A percentile compares a stretch with the other conserved stretches of the same genome.
Conservation (phyloP, 2,113 vertebrate species). For the Tragelaphus strepsiceros region DNA sequence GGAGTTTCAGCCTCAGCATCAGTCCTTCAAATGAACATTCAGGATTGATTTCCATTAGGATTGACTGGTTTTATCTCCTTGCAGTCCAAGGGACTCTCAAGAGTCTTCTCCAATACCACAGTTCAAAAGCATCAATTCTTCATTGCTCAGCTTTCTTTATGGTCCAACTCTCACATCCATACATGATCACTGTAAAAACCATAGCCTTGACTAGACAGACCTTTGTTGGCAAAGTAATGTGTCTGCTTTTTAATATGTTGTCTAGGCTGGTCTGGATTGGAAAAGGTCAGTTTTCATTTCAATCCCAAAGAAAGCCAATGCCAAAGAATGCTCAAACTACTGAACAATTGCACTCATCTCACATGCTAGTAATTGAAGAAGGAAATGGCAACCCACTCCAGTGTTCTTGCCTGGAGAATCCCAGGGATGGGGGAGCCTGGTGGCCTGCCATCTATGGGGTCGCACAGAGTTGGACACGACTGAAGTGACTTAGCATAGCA, state of each 20-base stretch:
- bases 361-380: background rate
- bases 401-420: too few relatives aligned
- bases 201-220: background rate
- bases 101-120: background rate
- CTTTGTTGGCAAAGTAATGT: background rate
- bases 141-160: background rate
- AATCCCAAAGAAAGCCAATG: too few relatives aligned
- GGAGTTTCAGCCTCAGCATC: background rate
- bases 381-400: too few relatives aligned
- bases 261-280: too few relatives aligned
- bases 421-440: too few relatives aligned
- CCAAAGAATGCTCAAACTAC: too few relatives aligned
- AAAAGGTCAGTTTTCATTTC: too few relatives aligned
- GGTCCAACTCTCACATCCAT: background rate
- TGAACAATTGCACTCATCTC: background rate
- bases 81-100: background rate
- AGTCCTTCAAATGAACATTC: background rate
- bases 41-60: background rate
- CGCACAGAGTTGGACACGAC: too few relatives aligned
- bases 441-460: too few relatives aligned
- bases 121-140: background rate
- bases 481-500: too few relatives aligned
- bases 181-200: background rate
- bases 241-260: background rate
- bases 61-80: background rate